Evolutionary conservation across 37 sponge, comb jelly and placozoan species (phyloP).

Genomic region (Halisarca cf. caerulea): DNA sequence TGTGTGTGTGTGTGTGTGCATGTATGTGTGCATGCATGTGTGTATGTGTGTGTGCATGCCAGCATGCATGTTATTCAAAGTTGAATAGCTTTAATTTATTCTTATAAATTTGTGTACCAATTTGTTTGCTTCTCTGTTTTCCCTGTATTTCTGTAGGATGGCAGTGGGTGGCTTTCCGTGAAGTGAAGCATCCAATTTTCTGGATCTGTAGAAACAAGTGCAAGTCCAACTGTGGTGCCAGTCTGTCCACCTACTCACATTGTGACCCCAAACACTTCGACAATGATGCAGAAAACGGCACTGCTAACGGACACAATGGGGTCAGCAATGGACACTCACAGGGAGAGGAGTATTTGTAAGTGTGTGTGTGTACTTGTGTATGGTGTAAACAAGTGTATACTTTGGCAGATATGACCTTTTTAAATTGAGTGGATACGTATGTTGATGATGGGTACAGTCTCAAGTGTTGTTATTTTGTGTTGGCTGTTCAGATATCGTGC

Average conservation of each 20-base stretch:
- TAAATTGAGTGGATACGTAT: neutral
- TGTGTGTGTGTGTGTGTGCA: no score
- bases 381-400: neutral
- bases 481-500: constrained; percentile 75
- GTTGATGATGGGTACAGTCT: neutral
- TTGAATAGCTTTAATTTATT: no score
- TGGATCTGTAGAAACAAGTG: constrained; percentile 85
- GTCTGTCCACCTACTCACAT: constrained; percentile 69
- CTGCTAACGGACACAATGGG: neutral
- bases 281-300: neutral
- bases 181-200: constrained; percentile 80
- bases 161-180: constrained; percentile 72
- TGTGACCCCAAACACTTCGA: constrained; percentile 27
- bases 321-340: neutral
- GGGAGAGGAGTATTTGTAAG: neutral
- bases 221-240: constrained; percentile 77
- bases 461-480: neutral
- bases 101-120: no score
- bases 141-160: constrained; percentile 53
- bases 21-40: no score
- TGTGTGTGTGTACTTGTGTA: neutral
- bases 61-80: no score
- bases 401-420: no score
- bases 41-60: no score
- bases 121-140: neutral